Percentiles rank a stretch among this genome's conserved stretches.
These are phyloP conservation scores for Okapia johnstoni DNA, from an alignment of 2,113 vertebrate genomes.

Conservation along the genomic window DNA sequence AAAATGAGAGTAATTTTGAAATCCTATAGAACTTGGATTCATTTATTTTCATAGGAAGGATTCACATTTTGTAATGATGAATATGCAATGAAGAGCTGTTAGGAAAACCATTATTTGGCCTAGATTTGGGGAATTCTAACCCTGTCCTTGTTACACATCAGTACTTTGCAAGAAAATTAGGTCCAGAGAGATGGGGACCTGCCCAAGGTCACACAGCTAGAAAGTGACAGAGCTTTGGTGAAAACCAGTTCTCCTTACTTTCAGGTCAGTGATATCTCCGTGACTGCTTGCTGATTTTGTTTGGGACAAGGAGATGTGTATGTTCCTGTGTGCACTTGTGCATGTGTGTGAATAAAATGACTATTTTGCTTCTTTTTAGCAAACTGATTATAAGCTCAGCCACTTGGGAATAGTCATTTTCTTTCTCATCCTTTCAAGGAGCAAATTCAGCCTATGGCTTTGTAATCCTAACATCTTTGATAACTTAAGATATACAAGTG, in stretches of 20 bases:
- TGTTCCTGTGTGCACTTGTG: too few relatives aligned
- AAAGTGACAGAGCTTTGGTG: neutral
- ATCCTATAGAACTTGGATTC: neutral
- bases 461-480: neutral
- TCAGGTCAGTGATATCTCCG: neutral
- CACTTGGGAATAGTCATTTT: constrained; percentile 26
- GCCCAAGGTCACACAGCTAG: neutral
- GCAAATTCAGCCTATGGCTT: neutral
- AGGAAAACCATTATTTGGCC: neutral
- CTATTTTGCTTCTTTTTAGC: neutral
- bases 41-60: constrained; percentile 22
- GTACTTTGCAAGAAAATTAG: neutral
- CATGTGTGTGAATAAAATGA: neutral
- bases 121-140: neutral
- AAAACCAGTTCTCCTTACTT: neutral
- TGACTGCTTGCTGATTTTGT: neutral
- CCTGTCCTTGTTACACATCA: neutral
- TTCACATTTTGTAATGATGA: neutral
- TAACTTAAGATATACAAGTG: constrained; percentile 24
- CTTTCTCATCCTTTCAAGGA: constrained; percentile 6
- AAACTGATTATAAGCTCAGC: neutral
- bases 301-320: neutral
- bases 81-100: neutral
- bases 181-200: neutral
- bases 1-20: constrained; percentile 40